These are phyloP conservation scores for Tachina fera DNA, from an alignment of 2,888 invertebrate species.

Conservation along the genomic window DNA sequence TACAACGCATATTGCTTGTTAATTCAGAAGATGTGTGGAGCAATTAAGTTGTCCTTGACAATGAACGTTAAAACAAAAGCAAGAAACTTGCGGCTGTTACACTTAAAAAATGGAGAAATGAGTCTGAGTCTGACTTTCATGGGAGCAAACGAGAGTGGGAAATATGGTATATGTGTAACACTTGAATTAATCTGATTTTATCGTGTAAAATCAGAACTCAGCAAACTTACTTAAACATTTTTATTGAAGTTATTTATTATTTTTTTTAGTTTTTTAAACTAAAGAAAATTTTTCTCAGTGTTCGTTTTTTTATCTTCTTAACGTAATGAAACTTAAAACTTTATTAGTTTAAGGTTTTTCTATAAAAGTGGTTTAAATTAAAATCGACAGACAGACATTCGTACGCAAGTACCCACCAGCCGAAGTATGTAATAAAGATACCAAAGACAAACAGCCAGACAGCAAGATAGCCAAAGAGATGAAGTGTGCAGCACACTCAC, in stretches of 20 bases:
- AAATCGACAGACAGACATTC: constrained; percentile 32
- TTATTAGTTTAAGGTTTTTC: constrained; percentile 54
- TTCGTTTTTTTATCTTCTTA: not conserved
- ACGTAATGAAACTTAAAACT: constrained; percentile 68
- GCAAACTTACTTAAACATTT: too few relatives aligned
- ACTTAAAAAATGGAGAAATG: constrained; percentile 22
- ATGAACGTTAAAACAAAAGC: constrained; percentile 63
- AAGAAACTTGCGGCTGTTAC: constrained; percentile 39
- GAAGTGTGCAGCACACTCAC: constrained; percentile 56
- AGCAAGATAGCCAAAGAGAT: not conserved
- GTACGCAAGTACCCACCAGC: constrained; percentile 48
- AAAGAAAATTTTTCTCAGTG: constrained; percentile 24
- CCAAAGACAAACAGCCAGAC: constrained; percentile 17
- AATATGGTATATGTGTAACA: too few relatives aligned
- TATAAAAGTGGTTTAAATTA: constrained; percentile 40
- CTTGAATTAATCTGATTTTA: too few relatives aligned
- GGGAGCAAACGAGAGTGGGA: too few relatives aligned
- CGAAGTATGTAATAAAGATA: constrained; percentile 38
- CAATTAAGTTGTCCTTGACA: constrained; percentile 73
- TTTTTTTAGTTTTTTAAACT: not conserved
- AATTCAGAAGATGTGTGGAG: constrained; percentile 42
- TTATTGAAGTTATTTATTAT: not conserved
- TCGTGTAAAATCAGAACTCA: too few relatives aligned
- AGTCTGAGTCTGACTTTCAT: not conserved
- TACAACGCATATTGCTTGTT: not conserved